Evolutionary conservation across 2,888 invertebrate genomes (phyloP).

Genomic region (Oscheius sp.): DNA sequence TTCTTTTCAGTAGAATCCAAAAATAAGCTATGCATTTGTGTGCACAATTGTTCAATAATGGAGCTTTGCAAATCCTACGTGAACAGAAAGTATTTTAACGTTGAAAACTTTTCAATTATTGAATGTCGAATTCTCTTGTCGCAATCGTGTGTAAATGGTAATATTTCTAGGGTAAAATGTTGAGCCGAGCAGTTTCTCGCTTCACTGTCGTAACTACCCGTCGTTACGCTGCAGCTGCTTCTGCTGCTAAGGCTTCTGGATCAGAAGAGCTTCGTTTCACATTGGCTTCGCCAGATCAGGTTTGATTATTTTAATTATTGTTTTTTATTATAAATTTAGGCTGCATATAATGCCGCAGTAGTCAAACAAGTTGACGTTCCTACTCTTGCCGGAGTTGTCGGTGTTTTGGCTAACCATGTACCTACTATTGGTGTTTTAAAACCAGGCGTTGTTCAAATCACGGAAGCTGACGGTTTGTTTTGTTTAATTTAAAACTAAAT

Average conservation of each 20-base stretch:
- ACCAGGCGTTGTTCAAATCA: constrained; percentile 71
- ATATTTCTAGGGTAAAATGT: constrained; percentile 41
- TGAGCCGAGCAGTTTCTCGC: constrained; percentile 56
- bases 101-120: neutral
- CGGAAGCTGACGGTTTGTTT: constrained; percentile 62
- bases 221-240: constrained; percentile 62
- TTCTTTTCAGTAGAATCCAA: too few relatives aligned
- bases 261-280: constrained; percentile 66
- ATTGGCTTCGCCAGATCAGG: constrained; percentile 68
- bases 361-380: constrained; percentile 73
- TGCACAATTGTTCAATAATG: too few relatives aligned
- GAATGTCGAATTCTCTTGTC: too few relatives aligned
- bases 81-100: too few relatives aligned
- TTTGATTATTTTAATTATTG: constrained; percentile 9
- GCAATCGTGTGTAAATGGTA: too few relatives aligned
- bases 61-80: too few relatives aligned
- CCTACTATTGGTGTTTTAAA: constrained; percentile 72
- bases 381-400: constrained; percentile 70
- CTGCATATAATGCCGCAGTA: constrained; percentile 62
- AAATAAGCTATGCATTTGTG: too few relatives aligned
- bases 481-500: constrained; percentile 2
- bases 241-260: constrained; percentile 50
- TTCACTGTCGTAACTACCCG: constrained; percentile 52
- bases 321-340: constrained; percentile 45
- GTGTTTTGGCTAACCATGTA: constrained; percentile 72